phyloP scores from a whole-genome alignment of 2,888 invertebrate genomes.

The Prosapia bicincta region DNA sequence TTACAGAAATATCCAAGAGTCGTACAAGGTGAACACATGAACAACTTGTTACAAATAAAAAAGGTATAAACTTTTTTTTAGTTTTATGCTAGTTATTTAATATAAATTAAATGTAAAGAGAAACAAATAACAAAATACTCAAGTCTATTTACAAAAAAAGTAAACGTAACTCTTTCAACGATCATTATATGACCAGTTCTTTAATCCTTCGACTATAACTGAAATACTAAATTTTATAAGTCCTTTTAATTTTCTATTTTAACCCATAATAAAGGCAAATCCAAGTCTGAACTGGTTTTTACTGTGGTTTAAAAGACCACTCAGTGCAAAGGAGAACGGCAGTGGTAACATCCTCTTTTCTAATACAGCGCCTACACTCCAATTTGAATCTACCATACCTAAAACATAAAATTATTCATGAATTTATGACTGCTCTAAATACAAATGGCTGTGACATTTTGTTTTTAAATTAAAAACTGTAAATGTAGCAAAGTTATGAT shows the following conservation, averaged over 20 bases:
- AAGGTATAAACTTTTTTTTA: not conserved
- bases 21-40: too few relatives aligned
- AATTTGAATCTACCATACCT: slow-evolving; percentile 91
- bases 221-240: not conserved
- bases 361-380: slow-evolving; percentile 88
- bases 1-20: too few relatives aligned
- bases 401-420: too few relatives aligned
- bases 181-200: not conserved
- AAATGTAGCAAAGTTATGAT: not conserved
- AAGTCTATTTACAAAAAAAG: not conserved
- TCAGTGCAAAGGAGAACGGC: slow-evolving; percentile 90
- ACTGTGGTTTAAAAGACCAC: slow-evolving; percentile 88
- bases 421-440: not conserved
- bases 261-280: slow-evolving; percentile 91
- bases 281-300: slow-evolving; percentile 93
- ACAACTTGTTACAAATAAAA: not conserved
- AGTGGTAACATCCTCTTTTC: slow-evolving; percentile 92
- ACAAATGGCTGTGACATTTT: too few relatives aligned
- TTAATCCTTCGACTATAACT: not conserved
- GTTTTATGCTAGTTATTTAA: not conserved
- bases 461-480: too few relatives aligned
- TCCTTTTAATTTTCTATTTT: slow-evolving; percentile 42
- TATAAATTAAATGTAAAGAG: not conserved
- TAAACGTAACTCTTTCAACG: not conserved
- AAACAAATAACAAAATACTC: not conserved